These are phyloP conservation scores for Drosophila silvestris DNA, from an alignment of 2,888 invertebrate genomes.

Conservation along the genomic window DNA sequence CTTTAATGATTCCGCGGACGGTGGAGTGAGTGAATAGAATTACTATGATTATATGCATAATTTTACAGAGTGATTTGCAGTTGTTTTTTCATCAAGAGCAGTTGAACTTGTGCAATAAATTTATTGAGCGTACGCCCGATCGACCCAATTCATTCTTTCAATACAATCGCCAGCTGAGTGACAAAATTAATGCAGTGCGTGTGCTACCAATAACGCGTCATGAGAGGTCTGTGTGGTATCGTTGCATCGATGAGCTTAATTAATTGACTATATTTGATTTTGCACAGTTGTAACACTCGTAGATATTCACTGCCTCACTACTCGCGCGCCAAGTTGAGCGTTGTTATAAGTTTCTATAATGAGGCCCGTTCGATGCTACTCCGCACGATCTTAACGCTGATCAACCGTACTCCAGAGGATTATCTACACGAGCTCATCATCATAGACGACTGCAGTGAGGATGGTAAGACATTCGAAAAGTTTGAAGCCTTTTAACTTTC, in stretches of 20 bases:
- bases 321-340: slow-evolving; percentile 65
- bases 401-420: slow-evolving; percentile 69
- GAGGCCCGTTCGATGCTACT: slow-evolving; percentile 81
- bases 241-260: background rate
- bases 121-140: slow-evolving; percentile 48
- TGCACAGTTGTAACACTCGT: slow-evolving; percentile 66
- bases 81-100: background rate
- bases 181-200: slow-evolving; percentile 71
- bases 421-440: slow-evolving; percentile 81
- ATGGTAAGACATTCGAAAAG: slow-evolving; percentile 62
- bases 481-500: background rate
- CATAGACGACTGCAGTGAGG: slow-evolving; percentile 81
- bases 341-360: slow-evolving; percentile 82
- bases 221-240: slow-evolving; percentile 60
- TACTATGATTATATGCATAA: background rate
- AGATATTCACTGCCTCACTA: slow-evolving; percentile 50
- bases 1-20: background rate
- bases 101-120: slow-evolving; percentile 12
- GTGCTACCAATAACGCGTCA: slow-evolving; percentile 78
- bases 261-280: background rate
- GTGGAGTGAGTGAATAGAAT: slow-evolving; percentile 28
- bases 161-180: slow-evolving; percentile 69
- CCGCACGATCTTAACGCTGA: slow-evolving; percentile 76
- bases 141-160: slow-evolving; percentile 39
- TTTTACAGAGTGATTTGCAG: background rate